Evolutionary conservation across 2,113 vertebrate species (phyloP).

Genomic region (Anthoscopus minutus): DNA sequence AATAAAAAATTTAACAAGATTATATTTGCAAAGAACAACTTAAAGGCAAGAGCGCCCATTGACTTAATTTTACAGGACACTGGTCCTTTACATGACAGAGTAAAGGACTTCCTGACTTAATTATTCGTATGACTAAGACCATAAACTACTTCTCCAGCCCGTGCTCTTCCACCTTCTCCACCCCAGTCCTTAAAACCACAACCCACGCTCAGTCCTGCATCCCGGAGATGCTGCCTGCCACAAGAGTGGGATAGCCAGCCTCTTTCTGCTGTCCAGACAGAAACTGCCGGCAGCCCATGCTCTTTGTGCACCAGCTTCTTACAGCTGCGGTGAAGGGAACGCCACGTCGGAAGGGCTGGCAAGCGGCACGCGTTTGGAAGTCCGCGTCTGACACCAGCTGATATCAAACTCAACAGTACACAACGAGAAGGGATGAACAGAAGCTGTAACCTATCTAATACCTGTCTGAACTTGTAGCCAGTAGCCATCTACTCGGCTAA

Average conservation of each 20-base stretch:
- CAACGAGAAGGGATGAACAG: neutral
- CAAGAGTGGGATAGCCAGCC: neutral
- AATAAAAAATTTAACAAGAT: fast-evolving
- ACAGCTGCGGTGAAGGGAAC: fast-evolving
- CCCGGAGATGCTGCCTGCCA: neutral
- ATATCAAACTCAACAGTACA: fast-evolving
- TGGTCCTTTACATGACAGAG: neutral
- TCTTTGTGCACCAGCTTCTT: neutral
- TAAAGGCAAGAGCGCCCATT: fast-evolving
- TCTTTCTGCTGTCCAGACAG: neutral
- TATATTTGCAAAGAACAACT: neutral
- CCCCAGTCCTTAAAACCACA: neutral
- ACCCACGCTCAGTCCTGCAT: fast-evolving
- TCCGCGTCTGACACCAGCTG: neutral
- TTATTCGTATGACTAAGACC: neutral
- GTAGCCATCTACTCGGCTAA: neutral
- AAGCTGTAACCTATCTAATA: neutral
- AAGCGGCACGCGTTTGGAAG: neutral
- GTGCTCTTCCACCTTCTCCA: neutral
- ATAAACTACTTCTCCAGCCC: neutral
- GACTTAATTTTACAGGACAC: neutral
- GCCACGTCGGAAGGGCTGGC: neutral
- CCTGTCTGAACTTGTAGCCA: neutral
- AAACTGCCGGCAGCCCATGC: fast-evolving
- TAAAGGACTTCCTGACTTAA: neutral